These are phyloP conservation scores for Apteryx owenii DNA, from an alignment of 2,113 vertebrate species.

Conservation along the genomic window DNA sequence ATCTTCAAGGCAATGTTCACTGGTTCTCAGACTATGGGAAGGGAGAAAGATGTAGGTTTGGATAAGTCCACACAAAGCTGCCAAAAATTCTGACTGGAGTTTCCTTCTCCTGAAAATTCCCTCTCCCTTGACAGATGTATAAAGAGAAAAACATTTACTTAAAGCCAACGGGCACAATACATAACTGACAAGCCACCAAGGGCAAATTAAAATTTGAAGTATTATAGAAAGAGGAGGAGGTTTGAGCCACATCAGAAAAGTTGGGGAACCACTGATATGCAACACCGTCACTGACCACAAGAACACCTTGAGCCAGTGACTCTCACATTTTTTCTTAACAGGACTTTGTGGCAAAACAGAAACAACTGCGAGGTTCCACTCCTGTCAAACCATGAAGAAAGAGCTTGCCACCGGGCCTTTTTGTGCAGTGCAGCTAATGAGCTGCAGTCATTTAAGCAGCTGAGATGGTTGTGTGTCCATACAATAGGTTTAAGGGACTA, in stretches of 20 bases:
- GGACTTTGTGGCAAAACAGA: too few species aligned
- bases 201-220: neutral
- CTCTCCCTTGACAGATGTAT: neutral
- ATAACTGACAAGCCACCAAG: neutral
- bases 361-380: neutral
- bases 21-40: neutral
- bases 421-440: neutral
- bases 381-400: neutral
- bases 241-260: neutral
- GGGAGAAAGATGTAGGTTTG: neutral
- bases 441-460: neutral
- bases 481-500: neutral
- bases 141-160: neutral
- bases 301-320: neutral
- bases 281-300: neutral
- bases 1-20: slow-evolving; percentile 8
- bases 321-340: neutral
- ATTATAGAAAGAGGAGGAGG: neutral
- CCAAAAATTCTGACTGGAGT: neutral
- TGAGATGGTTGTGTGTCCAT: neutral
- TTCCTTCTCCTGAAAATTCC: neutral
- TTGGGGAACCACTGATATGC: too few species aligned
- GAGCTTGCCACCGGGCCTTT: accelerated
- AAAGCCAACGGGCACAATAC: neutral
- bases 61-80: neutral